Evolutionary conservation across 2,888 invertebrate species (phyloP).

Genomic region (Aphrophora alni): DNA sequence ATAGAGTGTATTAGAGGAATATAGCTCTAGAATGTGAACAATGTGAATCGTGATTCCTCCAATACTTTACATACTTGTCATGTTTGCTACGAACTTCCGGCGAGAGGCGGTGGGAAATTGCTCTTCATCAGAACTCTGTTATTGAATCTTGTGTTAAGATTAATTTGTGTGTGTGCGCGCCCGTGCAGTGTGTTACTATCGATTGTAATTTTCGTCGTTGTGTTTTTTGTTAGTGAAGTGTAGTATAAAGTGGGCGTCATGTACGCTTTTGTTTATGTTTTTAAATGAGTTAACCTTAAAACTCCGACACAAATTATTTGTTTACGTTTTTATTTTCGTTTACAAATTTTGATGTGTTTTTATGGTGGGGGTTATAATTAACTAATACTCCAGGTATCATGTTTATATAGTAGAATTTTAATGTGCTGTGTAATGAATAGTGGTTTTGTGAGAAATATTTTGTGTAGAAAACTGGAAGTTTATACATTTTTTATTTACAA

Average conservation of each 20-base stretch:
- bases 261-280: constrained; percentile 6
- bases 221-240: neutral
- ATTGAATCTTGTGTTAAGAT: constrained; percentile 18
- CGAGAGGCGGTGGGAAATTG: constrained; percentile 45
- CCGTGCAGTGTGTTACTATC: neutral
- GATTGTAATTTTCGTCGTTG: neutral
- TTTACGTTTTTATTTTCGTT: neutral
- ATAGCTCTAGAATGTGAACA: constrained; percentile 74
- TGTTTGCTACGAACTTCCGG: constrained; percentile 56
- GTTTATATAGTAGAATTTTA: neutral
- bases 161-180: constrained; percentile 26
- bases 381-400: neutral
- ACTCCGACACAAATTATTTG: neutral
- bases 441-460: neutral
- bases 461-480: neutral
- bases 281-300: neutral
- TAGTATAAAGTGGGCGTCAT: neutral
- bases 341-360: neutral
- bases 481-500: too few relatives aligned
- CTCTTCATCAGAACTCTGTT: constrained; percentile 35
- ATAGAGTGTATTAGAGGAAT: constrained; percentile 33
- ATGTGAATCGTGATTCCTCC: constrained; percentile 76
- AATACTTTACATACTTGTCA: constrained; percentile 81
- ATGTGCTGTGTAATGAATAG: constrained; percentile 10
- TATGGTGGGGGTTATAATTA: neutral